Percentiles rank a stretch among this genome's conserved stretches.
Evolutionary conservation across 1,140 invertebrate genomes (phyloP).

Genomic region (Zaprionus inermis): DNA sequence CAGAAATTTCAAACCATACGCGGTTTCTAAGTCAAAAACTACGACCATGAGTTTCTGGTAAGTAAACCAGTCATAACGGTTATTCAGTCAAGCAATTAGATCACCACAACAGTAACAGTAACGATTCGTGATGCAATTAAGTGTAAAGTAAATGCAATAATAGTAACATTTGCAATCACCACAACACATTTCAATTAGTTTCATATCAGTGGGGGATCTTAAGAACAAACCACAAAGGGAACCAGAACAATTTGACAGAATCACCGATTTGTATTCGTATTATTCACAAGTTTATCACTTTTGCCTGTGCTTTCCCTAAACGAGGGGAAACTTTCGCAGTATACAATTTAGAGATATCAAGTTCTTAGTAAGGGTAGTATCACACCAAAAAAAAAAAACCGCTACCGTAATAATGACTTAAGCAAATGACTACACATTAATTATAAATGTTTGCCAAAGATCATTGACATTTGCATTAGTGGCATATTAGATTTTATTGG

Average conservation of each 20-base stretch:
- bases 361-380: background rate
- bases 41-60: slow-evolving; percentile 4
- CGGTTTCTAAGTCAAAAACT: slow-evolving; percentile 1
- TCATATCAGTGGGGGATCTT: background rate
- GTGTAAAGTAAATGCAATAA: background rate
- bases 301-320: background rate
- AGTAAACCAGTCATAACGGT: slow-evolving; percentile 24
- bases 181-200: background rate
- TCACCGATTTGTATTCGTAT: background rate
- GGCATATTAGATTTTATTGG: background rate
- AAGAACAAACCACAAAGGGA: background rate
- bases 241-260: background rate
- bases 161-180: slow-evolving; percentile 1
- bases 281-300: background rate
- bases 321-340: background rate
- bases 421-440: background rate
- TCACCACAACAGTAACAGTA: slow-evolving; percentile 35
- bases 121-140: slow-evolving; percentile 10
- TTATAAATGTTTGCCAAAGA: background rate
- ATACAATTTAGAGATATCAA: background rate
- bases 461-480: background rate
- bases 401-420: background rate
- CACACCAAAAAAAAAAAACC: too few relatives aligned
- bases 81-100: slow-evolving; percentile 57
- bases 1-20: slow-evolving; percentile 2